Percentiles rank a stretch among this genome's conserved stretches.
Evolutionary conservation across 1,140 invertebrate species (phyloP).

Genomic region (Latrodectus geometricus): DNA sequence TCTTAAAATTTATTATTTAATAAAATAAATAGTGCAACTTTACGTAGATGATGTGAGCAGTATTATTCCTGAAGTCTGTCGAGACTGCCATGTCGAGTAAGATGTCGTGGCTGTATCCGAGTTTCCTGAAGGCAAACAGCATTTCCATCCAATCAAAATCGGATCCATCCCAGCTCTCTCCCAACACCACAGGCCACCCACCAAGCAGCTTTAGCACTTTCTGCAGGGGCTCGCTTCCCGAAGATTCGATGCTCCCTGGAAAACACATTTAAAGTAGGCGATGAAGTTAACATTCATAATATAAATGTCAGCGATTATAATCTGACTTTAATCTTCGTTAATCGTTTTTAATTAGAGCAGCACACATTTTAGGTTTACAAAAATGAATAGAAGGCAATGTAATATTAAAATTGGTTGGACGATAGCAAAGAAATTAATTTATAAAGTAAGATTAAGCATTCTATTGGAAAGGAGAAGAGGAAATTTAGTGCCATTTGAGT

Average conservation of each 20-base stretch:
- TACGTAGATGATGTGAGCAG: constrained; percentile 86
- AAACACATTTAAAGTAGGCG: background rate
- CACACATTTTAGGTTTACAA: too few relatives aligned
- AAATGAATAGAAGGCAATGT: too few relatives aligned
- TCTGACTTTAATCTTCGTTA: too few relatives aligned
- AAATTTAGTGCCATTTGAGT: too few relatives aligned
- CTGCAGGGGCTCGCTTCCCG: constrained; percentile 73
- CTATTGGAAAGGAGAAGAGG: too few relatives aligned
- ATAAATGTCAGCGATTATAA: too few relatives aligned
- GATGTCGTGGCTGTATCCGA: constrained; percentile 90
- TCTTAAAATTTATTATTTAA: too few relatives aligned
- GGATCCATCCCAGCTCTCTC: constrained; percentile 78
- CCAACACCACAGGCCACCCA: constrained; percentile 90
- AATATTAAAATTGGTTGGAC: too few relatives aligned
- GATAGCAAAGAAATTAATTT: too few relatives aligned
- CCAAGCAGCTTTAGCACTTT: constrained; percentile 81
- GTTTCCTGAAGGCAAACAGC: constrained; percentile 81
- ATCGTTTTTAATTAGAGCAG: too few relatives aligned
- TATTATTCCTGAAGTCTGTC: constrained; percentile 87
- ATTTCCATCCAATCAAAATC: constrained; percentile 84
- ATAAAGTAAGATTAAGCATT: too few relatives aligned
- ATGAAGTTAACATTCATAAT: too few relatives aligned
- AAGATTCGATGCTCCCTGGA: constrained; percentile 62
- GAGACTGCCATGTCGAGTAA: constrained; percentile 92
- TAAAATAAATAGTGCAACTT: constrained; percentile 66